Evolutionary conservation across 1,140 invertebrate genomes (phyloP).

Genomic region (Dinoponera quadriceps): DNA sequence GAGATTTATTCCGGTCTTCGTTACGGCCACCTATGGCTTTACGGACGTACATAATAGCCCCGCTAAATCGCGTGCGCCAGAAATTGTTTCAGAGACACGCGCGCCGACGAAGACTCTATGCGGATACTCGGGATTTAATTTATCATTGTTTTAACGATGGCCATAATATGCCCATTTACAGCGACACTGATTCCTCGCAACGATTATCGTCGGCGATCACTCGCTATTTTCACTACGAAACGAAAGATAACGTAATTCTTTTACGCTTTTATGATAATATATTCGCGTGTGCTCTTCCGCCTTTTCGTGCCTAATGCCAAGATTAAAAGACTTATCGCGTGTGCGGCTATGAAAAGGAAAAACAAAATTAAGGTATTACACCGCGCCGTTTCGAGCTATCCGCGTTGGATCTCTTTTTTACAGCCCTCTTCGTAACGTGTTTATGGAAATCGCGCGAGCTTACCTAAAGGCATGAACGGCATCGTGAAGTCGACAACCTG

Average conservation of each 20-base stretch:
- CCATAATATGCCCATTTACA: background rate
- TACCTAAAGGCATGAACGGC: conserved; percentile 97
- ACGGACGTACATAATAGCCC: conserved; percentile 17
- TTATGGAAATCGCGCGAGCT: conserved; percentile 51
- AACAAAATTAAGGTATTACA: background rate
- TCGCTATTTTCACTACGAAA: no score
- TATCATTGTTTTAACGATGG: conserved; percentile 19
- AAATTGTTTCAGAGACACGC: conserved; percentile 38
- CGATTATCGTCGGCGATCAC: no score
- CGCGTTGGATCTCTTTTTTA: background rate
- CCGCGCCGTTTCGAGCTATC: background rate
- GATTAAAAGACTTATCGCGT: background rate
- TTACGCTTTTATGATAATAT: background rate
- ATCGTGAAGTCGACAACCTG: conserved; percentile 97
- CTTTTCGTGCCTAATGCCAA: background rate
- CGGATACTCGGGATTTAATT: background rate
- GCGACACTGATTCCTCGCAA: background rate
- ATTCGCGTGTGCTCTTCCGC: background rate
- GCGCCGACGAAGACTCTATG: background rate
- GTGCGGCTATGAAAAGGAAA: no score
- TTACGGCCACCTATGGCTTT: conserved; percentile 22
- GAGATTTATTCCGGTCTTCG: conserved; percentile 48
- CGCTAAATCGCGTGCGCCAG: conserved; percentile 20
- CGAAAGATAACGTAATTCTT: background rate
- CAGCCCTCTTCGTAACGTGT: background rate